These are phyloP conservation scores for Megalopta genalis DNA, from an alignment of 1,140 invertebrate genomes.

Conservation along the genomic window DNA sequence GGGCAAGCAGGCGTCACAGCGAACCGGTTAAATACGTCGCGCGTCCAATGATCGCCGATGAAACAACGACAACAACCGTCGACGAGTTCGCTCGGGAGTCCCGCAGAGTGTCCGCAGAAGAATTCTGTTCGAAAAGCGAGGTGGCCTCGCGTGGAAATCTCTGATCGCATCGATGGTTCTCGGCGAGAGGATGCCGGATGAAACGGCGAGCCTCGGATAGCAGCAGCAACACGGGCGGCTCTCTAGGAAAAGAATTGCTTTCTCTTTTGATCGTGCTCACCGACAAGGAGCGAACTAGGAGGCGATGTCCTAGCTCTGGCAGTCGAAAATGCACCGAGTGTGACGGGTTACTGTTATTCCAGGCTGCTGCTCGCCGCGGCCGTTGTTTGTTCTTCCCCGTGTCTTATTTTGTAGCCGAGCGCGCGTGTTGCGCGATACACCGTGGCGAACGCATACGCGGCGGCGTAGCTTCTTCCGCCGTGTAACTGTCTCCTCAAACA, in stretches of 20 bases:
- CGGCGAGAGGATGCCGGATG: background rate
- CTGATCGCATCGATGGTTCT: background rate
- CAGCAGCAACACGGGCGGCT: background rate
- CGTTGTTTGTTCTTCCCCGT: conserved; percentile 70
- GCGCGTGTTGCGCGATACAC: conserved; percentile 23
- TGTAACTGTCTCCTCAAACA: conserved; percentile 29
- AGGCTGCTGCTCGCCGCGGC: conserved; percentile 70
- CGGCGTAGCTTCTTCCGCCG: conserved; percentile 20
- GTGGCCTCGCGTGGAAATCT: background rate
- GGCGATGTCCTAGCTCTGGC: conserved; percentile 49
- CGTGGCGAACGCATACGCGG: background rate
- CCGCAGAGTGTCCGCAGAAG: too few species aligned
- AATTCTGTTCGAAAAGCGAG: too few species aligned
- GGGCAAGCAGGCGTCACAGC: too few species aligned
- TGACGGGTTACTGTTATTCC: conserved; percentile 79
- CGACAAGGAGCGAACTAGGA: conserved; percentile 20
- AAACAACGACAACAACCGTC: too few species aligned
- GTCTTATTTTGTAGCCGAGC: conserved; percentile 43
- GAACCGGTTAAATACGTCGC: too few species aligned
- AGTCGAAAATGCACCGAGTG: conserved; percentile 77
- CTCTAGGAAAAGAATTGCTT: conserved; percentile 43
- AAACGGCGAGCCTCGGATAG: background rate
- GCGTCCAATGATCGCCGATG: too few species aligned
- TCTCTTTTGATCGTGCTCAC: conserved; percentile 41
- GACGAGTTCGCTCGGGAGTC: too few species aligned